phyloP scores from a whole-genome alignment of 2,797 vertebrate species.

The Bovichtus variegatus region DNA sequence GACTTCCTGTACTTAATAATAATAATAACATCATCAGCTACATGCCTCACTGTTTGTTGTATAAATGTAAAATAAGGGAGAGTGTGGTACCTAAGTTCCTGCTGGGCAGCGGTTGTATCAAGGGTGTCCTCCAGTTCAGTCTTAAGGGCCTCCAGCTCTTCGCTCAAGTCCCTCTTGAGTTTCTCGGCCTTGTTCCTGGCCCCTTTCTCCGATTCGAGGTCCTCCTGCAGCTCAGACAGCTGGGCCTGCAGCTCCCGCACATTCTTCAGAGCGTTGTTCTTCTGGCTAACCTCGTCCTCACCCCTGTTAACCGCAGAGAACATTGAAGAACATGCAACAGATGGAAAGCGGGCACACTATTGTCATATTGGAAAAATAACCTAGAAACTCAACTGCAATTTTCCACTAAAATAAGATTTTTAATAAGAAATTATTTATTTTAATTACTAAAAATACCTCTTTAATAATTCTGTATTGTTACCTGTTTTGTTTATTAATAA shows the following conservation, averaged over 20 bases:
- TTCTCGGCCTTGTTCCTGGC: conserved; percentile 97
- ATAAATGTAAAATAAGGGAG: neutral
- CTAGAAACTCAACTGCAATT: neutral
- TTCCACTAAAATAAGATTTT: neutral
- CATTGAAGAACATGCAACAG: neutral
- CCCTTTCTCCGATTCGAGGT: conserved; percentile 94
- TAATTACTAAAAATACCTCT: neutral
- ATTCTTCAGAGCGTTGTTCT: conserved; percentile 95
- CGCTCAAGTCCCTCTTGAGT: conserved; percentile 96
- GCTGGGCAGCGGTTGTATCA: conserved; percentile 97
- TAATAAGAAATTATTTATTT: neutral
- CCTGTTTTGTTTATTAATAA: neutral
- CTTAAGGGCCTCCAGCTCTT: conserved; percentile 97
- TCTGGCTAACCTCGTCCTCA: conserved; percentile 94
- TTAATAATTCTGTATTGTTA: neutral
- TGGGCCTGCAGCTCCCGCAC: conserved; percentile 96
- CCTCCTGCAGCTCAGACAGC: conserved; percentile 95
- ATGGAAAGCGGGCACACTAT: neutral
- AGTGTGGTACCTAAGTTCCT: conserved; percentile 91
- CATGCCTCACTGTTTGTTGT: neutral
- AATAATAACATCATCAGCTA: neutral
- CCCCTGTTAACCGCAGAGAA: conserved; percentile 80
- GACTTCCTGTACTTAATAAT: neutral
- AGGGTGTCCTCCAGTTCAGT: conserved; percentile 98
- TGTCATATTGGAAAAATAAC: neutral